A percentile compares a stretch with the other conserved stretches of the same genome.
Evolutionary conservation across 2,113 vertebrate species (phyloP).

Genomic region (Pseudorasbora parva): DNA sequence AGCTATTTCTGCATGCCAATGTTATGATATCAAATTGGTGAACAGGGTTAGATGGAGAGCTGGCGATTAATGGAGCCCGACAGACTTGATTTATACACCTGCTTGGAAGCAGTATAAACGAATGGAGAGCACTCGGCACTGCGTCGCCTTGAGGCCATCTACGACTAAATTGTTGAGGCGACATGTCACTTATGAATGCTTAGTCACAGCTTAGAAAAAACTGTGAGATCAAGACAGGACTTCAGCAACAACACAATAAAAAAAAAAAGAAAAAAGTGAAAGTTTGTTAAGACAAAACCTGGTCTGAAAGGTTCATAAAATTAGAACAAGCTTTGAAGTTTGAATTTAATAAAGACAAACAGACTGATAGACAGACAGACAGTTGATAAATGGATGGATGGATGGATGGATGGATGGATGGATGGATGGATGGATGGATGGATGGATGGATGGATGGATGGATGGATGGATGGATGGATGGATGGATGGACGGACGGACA

Average conservation of each 20-base stretch:
- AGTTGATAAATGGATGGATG: no score
- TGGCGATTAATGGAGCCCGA: slow-evolving; percentile 63
- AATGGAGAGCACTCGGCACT: not conserved
- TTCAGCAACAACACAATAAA: not conserved
- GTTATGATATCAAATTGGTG: slow-evolving; percentile 74
- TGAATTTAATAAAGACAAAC: no score
- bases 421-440: not conserved
- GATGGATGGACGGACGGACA: not conserved
- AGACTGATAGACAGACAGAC: not conserved
- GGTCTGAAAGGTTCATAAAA: no score
- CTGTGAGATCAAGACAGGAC: not conserved
- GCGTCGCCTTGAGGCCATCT: not conserved
- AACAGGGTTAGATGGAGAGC: slow-evolving; percentile 56
- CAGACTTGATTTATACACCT: slow-evolving; percentile 69
- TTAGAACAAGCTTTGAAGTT: no score
- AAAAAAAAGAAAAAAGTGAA: no score
- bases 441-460: not conserved
- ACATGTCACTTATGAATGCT: not conserved
- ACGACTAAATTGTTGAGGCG: not conserved
- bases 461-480: not conserved
- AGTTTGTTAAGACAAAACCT: no score
- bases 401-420: no score
- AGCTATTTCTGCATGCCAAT: slow-evolving; percentile 69
- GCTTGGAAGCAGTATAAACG: slow-evolving; percentile 38
- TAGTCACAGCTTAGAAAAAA: not conserved